Base-by-base conservation (phyloP, 2,113 vertebrate genomes). In the Pseudois nayaur region DNA sequence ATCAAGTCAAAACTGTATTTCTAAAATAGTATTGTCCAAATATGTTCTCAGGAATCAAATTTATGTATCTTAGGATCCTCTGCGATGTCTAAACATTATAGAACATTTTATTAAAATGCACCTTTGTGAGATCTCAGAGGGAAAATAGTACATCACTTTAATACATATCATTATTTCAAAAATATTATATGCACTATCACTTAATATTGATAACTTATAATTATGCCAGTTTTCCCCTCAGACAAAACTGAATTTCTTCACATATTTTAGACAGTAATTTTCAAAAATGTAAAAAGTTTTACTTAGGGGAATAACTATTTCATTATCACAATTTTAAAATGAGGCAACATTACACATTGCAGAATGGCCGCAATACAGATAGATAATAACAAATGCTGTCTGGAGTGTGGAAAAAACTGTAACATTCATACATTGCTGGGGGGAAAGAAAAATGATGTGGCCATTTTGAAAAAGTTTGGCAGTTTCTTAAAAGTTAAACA, bases 181-280 rank as follows among this genome's bases (percentile, higher is more conserved):
- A 67, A 67, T 23, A 40, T 62, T 71, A 31, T 5, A 57, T 14
- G 1, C 48, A 82, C 48, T 67, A 50, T 60, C 17, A 55, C 43
- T 45, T 87, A 67, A 54, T 50, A 83, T 11, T 25, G 27, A 94
- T 86, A 97, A 97, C 94, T 97, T 98, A 97, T 60, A 97, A 97
- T 98, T 97, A 96, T 85, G 83, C 45, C 74, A 95, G 54, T 94
- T 96, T 87, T 93, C 78, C 92, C 89, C 76, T 91, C 50, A 92
- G 96, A 96, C 81, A 88, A 97, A 98, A 97, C 23, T 97, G 96
- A 67, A 43, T 95, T 98, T 88, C 90, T 97, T 98, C n/a, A 94
- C 12, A 52, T 95, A 90, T 50, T 94, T 89, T 82, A 33, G 31
- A 89, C 2, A 45, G 2, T 59, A 78, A 45, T 62, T 93, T 96